Conservation (phyloP, 2,113 vertebrate genomes). For the Arizona elegans region DNA sequence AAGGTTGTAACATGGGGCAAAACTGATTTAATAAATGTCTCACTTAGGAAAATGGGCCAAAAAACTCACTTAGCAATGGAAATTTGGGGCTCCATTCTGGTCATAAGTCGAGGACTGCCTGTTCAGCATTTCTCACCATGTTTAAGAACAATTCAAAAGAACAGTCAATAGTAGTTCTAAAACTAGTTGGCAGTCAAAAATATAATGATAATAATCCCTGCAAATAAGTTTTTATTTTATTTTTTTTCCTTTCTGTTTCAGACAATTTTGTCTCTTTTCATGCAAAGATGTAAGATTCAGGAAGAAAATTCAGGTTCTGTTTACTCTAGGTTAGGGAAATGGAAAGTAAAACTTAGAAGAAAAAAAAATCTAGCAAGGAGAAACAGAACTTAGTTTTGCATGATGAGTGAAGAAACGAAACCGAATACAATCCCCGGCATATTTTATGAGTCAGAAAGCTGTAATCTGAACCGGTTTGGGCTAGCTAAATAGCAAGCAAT, state of each 20-base stretch:
- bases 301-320: background rate
- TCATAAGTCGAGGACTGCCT: no score
- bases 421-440: background rate
- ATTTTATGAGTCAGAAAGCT: background rate
- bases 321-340: background rate
- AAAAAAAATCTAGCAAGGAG: background rate
- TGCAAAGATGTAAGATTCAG: background rate
- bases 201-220: background rate
- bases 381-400: slow-evolving; percentile 20
- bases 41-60: background rate
- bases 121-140: background rate
- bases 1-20: no score
- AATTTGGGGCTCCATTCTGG: no score
- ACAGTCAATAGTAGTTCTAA: background rate
- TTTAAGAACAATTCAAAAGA: background rate
- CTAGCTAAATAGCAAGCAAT: background rate
- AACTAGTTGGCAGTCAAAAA: background rate
- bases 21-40: background rate
- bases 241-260: background rate
- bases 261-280: background rate
- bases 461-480: background rate
- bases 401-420: background rate
- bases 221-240: background rate
- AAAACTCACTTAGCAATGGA: background rate
- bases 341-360: background rate